A percentile compares a stretch with the other conserved stretches of the same genome.
Conservation (phyloP, 35 echinoderm and acorn worm species). For the Patiria miniata region DNA sequence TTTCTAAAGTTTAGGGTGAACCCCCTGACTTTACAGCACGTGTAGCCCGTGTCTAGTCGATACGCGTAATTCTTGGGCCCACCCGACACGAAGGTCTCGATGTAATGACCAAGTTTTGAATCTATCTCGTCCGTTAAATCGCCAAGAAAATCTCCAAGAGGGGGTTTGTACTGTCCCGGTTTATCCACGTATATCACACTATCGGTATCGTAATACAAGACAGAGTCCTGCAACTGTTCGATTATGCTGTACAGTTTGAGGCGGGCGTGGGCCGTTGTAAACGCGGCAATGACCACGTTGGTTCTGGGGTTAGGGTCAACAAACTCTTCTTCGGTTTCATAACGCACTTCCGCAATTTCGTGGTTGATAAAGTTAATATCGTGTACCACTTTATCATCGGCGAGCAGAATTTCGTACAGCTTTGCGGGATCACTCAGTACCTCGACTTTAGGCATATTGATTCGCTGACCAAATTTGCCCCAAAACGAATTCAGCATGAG, state of each 20-base stretch:
- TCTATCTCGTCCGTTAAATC: conserved; percentile 48
- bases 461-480: conserved; percentile 81
- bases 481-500: conserved; percentile 59
- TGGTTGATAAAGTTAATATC: conserved; percentile 49
- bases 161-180: conserved; percentile 28
- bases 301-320: conserved; percentile 38
- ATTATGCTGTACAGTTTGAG: conserved; percentile 58
- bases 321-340: conserved; percentile 50
- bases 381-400: conserved; percentile 19
- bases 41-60: conserved; percentile 54
- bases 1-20: conserved; percentile 75
- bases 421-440: conserved; percentile 29
- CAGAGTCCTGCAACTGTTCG: conserved; percentile 19
- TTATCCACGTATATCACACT: conserved; percentile 33
- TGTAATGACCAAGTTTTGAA: conserved; percentile 50
- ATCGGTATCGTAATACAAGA: conserved; percentile 60
- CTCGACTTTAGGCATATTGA: conserved; percentile 46
- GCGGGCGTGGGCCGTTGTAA: conserved; percentile 69
- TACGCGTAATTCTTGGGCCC: conserved; percentile 71
- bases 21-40: conserved; percentile 58
- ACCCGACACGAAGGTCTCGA: conserved; percentile 45
- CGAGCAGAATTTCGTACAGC: conserved; percentile 35
- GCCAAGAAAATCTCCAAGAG: conserved; percentile 41
- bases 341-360: conserved; percentile 57
- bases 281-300: conserved; percentile 74